Conservation (phyloP, 2,888 invertebrate species). For the Rhorus exstirpatorius region DNA sequence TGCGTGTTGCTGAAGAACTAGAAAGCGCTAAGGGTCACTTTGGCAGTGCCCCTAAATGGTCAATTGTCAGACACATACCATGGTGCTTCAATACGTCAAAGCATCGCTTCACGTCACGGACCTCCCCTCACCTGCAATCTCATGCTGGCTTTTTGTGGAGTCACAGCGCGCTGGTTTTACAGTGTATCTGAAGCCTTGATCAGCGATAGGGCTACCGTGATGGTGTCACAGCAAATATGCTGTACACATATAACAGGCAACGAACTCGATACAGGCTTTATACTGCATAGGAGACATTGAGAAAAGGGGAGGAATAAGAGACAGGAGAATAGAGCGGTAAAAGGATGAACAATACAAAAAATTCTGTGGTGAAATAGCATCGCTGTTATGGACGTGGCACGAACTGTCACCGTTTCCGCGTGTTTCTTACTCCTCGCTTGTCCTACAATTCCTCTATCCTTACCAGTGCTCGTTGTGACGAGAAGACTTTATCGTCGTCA, state of each 20-base stretch:
- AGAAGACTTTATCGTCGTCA: slow-evolving; percentile 69
- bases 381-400: slow-evolving; percentile 83
- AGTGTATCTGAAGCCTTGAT: slow-evolving; percentile 79
- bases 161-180: slow-evolving; percentile 70
- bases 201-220: slow-evolving; percentile 76
- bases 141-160: slow-evolving; percentile 75
- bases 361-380: slow-evolving; percentile 82
- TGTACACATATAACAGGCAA: slow-evolving; percentile 59
- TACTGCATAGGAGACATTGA: slow-evolving; percentile 48
- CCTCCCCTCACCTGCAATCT: slow-evolving; percentile 58
- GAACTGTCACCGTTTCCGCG: slow-evolving; percentile 85
- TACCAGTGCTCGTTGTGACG: slow-evolving; percentile 52
- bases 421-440: slow-evolving; percentile 80
- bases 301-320: slow-evolving; percentile 54
- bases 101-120: slow-evolving; percentile 67
- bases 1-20: not conserved
- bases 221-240: slow-evolving; percentile 71
- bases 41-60: slow-evolving; percentile 47
- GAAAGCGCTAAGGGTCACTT: slow-evolving; percentile 28
- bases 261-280: slow-evolving; percentile 40
- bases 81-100: slow-evolving; percentile 65
- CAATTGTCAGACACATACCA: slow-evolving; percentile 13
- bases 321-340: slow-evolving; percentile 56
- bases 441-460: slow-evolving; percentile 71
- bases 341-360: slow-evolving; percentile 71